Conservation (phyloP, 1,140 invertebrate genomes). For the Macrobrachium rosenbergii region DNA sequence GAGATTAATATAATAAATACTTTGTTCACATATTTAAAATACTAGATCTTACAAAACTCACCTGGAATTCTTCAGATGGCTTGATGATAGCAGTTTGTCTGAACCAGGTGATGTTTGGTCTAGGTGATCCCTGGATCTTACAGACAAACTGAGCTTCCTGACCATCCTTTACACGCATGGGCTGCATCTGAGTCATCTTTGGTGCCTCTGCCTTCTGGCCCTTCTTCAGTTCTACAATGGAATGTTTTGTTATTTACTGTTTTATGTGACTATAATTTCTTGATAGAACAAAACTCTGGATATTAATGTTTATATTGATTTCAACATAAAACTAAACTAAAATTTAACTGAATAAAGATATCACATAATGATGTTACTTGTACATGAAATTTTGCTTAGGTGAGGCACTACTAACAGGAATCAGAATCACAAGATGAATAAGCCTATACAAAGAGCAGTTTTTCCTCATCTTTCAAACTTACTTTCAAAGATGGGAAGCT, state of each 20-base stretch:
- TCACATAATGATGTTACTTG: too few species aligned
- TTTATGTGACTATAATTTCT: slow-evolving; percentile 11
- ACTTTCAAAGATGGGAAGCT: slow-evolving; percentile 92
- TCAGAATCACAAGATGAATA: too few species aligned
- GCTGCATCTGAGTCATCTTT: slow-evolving; percentile 86
- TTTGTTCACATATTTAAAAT: too few species aligned
- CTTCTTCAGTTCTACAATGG: slow-evolving; percentile 79
- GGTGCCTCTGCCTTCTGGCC: slow-evolving; percentile 85
- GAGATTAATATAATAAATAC: too few species aligned
- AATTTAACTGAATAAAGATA: too few species aligned
- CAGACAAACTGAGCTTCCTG: slow-evolving; percentile 91
- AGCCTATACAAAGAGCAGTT: too few species aligned
- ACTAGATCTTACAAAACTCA: slow-evolving; percentile 59
- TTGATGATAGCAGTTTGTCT: slow-evolving; percentile 92
- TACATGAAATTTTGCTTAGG: too few species aligned
- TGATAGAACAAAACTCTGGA: background rate
- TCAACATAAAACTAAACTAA: too few species aligned
- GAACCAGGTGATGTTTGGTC: slow-evolving; percentile 96
- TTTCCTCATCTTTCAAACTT: slow-evolving; percentile 70
- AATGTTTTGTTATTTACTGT: slow-evolving; percentile 51
- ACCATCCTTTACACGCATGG: slow-evolving; percentile 86
- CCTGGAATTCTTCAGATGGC: slow-evolving; percentile 86
- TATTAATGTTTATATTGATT: too few species aligned
- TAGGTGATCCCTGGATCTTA: slow-evolving; percentile 88
- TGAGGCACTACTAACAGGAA: too few species aligned